These are phyloP conservation scores for Ivindomyrus marchei DNA, from an alignment of 2,113 vertebrate species.

Conservation along the genomic window DNA sequence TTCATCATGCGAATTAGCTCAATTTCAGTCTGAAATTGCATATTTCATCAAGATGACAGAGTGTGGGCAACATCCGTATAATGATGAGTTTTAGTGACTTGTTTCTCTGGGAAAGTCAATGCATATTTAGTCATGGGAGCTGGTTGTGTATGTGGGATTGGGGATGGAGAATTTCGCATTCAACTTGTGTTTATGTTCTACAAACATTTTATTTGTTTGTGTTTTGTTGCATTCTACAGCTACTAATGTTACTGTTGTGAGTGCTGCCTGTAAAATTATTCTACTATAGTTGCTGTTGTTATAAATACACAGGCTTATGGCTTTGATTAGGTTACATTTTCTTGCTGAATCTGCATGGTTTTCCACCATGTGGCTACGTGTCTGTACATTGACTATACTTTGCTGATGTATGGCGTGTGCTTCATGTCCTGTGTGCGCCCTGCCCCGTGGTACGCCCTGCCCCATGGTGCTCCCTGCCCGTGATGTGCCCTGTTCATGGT, in stretches of 20 bases:
- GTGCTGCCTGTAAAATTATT: neutral
- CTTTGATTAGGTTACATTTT: neutral
- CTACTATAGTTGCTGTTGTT: neutral
- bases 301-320: neutral
- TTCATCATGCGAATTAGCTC: slow-evolving; percentile 6
- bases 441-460: neutral
- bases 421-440: neutral
- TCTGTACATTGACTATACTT: too few species aligned
- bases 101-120: neutral
- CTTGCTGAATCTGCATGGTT: too few species aligned
- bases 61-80: neutral
- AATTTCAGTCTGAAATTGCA: slow-evolving; percentile 5
- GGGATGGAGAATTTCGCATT: neutral
- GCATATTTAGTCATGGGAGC: slow-evolving; percentile 1
- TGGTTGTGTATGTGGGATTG: neutral
- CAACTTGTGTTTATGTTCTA: neutral
- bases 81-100: neutral
- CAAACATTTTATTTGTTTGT: neutral
- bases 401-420: too few species aligned
- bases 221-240: neutral
- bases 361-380: too few species aligned
- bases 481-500: too few species aligned
- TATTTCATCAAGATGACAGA: slow-evolving; percentile 4
- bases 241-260: neutral
- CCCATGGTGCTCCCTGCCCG: too few species aligned